Evolutionary conservation across 1,140 invertebrate genomes (phyloP).

Genomic region (Phthorimaea operculella): DNA sequence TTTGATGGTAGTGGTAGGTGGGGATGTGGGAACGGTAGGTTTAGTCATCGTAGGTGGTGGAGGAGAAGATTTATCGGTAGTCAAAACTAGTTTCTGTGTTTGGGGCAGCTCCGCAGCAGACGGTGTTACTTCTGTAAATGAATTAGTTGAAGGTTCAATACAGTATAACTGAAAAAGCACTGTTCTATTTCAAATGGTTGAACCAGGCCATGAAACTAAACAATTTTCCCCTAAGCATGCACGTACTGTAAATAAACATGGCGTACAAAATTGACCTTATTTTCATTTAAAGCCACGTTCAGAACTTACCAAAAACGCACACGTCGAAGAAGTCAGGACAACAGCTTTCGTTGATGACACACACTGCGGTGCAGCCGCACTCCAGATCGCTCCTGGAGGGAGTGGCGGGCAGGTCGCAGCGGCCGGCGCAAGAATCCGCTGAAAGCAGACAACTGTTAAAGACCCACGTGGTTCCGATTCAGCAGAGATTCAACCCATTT

Average conservation of each 20-base stretch:
- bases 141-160: too few species aligned
- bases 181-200: too few species aligned
- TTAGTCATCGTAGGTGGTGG: conserved; percentile 7
- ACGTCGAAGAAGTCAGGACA: conserved; percentile 41
- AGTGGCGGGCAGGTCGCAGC: conserved; percentile 16
- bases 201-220: too few species aligned
- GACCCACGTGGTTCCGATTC: too few species aligned
- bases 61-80: conserved; percentile 3
- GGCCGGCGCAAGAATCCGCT: conserved; percentile 30
- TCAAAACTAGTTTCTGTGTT: conserved; percentile 38
- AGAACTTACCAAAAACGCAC: conserved; percentile 30
- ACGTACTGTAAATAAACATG: too few species aligned
- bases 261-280: too few species aligned
- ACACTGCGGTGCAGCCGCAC: conserved; percentile 31
- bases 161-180: too few species aligned
- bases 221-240: too few species aligned
- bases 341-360: conserved; percentile 22
- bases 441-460: neutral
- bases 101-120: conserved; percentile 25
- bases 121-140: conserved; percentile 7
- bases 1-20: neutral
- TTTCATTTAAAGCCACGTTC: too few species aligned
- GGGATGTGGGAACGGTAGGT: conserved; percentile 8
- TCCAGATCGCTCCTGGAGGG: neutral
- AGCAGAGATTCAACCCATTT: too few species aligned